Conservation (phyloP, 2,888 invertebrate genomes). For the Euplexia lucipara region DNA sequence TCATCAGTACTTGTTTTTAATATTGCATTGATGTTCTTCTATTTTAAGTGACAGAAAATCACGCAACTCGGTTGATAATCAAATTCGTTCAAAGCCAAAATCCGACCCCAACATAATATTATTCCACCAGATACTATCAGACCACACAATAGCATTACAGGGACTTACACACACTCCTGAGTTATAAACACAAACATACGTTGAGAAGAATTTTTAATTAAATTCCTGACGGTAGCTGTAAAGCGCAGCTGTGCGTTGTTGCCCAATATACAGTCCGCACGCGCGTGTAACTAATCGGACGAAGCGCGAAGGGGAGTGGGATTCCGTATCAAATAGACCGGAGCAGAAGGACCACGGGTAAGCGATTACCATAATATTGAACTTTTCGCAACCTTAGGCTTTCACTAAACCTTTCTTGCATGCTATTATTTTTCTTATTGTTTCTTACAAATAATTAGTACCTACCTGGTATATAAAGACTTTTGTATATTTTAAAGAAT, state of each 20-base stretch:
- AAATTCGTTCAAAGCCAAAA: conserved; percentile 16
- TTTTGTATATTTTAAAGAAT: no score
- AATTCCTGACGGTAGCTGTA: conserved; percentile 69
- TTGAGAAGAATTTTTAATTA: conserved; percentile 71
- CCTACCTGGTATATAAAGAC: no score
- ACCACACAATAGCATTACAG: conserved; percentile 40
- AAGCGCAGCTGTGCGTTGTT: conserved; percentile 73
- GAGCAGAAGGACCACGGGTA: conserved; percentile 19
- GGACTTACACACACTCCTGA: conserved; percentile 46
- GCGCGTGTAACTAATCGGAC: conserved; percentile 72
- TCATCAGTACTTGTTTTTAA: no score
- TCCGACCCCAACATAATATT: conserved; percentile 19
- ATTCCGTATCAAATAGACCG: not conserved
- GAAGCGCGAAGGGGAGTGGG: conserved; percentile 32
- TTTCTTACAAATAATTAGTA: no score
- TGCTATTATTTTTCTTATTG: no score
- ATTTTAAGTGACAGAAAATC: no score
- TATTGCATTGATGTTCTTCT: no score
- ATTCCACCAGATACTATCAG: conserved; percentile 11
- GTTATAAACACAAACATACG: conserved; percentile 59
- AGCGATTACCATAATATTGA: no score
- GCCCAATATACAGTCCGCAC: conserved; percentile 59
- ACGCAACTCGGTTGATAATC: not conserved
- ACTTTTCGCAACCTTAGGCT: no score
- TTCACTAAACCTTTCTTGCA: no score